Evolutionary conservation across 2,888 invertebrate genomes (phyloP), one percentile per base, ranked within the genome.

Genomic region (Acrocyrtus sp.): DNA sequence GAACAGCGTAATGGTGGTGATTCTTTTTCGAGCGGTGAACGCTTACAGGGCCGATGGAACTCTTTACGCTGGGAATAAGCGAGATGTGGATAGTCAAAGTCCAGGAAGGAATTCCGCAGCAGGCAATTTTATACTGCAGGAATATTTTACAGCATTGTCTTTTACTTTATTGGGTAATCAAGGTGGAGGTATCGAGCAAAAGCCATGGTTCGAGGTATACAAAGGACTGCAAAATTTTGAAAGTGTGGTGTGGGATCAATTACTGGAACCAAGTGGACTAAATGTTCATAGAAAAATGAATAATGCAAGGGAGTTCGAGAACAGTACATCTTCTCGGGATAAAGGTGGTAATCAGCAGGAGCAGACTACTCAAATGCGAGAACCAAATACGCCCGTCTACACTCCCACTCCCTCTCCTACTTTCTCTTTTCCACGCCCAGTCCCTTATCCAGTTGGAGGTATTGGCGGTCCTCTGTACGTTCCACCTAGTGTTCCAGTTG

Each of bases 181-280:
- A 3, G 6, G 47, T 21, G 22, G 22, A 65, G n/a, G 45, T 22
- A 10, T 24, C 2, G 50, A 39, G 1, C 39, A 56, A 15, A 62
- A 53, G 27, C 26, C 39, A 1, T 63, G 63, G 63, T 27, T 24
- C 19, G 53, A 63, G 8, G 15, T 63, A 1, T 45, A 65, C 47
- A 65, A 56, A 43, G 47, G 47, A 24, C 43, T 56, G 6, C 41
- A 29, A 3, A 22, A 5, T 15, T 50, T 80, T 39, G 80, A 80
- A 61, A 61, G 48, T 5, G 54, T 69, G 47, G 72, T 80, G 21
- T 80, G 78, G 75, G 48, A 57, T 8, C 68, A 72, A 21, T 43
- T 80, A 10, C 72, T 80, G 74, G 80, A 78, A 21, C 80, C 80
- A 4, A 29, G 78, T 24, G 77, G 77, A 27, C 34, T 80, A 0